Percentiles rank a stretch among this genome's conserved stretches.
Evolutionary conservation across 2,888 invertebrate species (phyloP).

Genomic region (Erebia epiphron): DNA sequence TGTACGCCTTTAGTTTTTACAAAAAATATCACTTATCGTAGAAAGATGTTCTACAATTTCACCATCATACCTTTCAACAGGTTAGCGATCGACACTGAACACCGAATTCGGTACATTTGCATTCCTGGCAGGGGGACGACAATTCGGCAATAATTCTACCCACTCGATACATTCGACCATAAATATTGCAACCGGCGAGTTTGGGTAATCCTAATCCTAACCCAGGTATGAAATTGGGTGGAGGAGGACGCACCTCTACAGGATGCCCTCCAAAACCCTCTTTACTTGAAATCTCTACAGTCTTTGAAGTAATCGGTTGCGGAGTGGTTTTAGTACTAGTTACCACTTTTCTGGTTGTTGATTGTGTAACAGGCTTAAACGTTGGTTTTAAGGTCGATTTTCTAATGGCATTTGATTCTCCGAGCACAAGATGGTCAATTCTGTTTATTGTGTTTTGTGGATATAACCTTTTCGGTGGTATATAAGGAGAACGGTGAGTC

Average conservation of each 20-base stretch:
- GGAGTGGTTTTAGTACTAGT: slow-evolving; percentile 40
- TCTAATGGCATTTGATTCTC: slow-evolving; percentile 71
- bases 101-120: slow-evolving; percentile 93
- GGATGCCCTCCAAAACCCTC: slow-evolving; percentile 44
- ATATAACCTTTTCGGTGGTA: slow-evolving; percentile 52
- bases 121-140: slow-evolving; percentile 91
- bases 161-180: slow-evolving; percentile 93
- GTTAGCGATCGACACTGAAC: slow-evolving; percentile 89
- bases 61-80: slow-evolving; percentile 64
- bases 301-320: slow-evolving; percentile 44
- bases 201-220: slow-evolving; percentile 85
- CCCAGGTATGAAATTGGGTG: slow-evolving; percentile 43
- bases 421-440: slow-evolving; percentile 73
- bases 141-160: slow-evolving; percentile 92
- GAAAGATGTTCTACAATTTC: slow-evolving; percentile 5
- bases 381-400: slow-evolving; percentile 55
- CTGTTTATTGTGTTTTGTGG: slow-evolving; percentile 60
- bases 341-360: slow-evolving; percentile 39
- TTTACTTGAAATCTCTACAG: slow-evolving; percentile 45
- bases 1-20: not conserved
- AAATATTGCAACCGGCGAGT: slow-evolving; percentile 94
- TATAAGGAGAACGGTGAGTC: slow-evolving; percentile 52
- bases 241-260: slow-evolving; percentile 49
- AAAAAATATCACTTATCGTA: slow-evolving; percentile 3
- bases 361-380: slow-evolving; percentile 38